Evolutionary conservation across 2,113 vertebrate species (phyloP).

Genomic region (Delphinus delphis): DNA sequence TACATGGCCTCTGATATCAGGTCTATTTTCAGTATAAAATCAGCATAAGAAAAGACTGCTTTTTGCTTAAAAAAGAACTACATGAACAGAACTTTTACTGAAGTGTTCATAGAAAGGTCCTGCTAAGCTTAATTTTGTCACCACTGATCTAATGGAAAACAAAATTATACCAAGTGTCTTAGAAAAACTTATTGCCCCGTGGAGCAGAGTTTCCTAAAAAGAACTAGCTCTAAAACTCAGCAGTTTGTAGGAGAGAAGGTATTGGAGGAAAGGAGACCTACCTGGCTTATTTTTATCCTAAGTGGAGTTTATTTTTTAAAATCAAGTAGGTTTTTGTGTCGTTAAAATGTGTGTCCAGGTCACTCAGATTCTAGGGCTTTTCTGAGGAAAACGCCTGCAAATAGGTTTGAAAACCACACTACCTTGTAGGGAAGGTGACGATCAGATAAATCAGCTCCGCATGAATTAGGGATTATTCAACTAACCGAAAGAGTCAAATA

Average conservation of each 20-base stretch:
- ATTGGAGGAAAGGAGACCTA: neutral
- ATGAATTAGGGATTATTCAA: neutral
- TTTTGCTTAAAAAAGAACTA: neutral
- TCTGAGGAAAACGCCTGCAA: neutral
- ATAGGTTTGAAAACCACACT: neutral
- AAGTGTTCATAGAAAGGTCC: neutral
- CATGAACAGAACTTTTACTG: neutral
- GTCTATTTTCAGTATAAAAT: neutral
- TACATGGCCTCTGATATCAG: neutral
- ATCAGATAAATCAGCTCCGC: neutral
- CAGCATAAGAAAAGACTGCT: neutral
- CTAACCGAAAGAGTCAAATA: neutral
- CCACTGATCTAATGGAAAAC: neutral
- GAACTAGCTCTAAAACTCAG: neutral
- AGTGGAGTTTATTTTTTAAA: constrained; percentile 48
- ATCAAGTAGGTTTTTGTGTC: neutral
- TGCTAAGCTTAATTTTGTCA: neutral
- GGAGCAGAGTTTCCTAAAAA: neutral
- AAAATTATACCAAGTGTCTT: neutral
- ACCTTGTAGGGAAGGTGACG: neutral
- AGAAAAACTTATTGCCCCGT: neutral
- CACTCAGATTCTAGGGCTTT: neutral
- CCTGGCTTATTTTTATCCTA: constrained; percentile 23
- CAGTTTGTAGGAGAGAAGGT: neutral
- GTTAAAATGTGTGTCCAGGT: neutral